phyloP scores from a whole-genome alignment of 2,888 invertebrate species.

The Strigamia crassipes region DNA sequence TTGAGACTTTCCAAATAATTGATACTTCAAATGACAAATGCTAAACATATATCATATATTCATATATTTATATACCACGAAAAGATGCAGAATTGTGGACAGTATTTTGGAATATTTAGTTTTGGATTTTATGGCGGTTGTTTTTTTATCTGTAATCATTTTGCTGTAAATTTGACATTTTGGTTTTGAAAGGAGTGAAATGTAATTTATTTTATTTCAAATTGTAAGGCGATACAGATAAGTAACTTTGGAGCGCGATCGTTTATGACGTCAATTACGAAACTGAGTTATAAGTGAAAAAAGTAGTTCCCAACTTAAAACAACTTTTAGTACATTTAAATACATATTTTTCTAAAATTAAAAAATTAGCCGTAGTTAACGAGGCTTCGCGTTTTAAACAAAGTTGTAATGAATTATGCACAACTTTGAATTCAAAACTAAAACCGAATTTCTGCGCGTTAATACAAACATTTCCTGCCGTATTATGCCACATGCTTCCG shows the following conservation, averaged over 20 bases:
- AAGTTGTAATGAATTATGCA: no score
- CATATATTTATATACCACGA: neutral
- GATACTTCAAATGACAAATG: neutral
- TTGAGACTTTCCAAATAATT: constrained; percentile 43
- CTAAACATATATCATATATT: neutral
- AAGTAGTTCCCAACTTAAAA: neutral
- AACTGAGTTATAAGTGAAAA: neutral
- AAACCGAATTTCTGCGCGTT: neutral
- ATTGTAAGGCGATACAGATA: neutral
- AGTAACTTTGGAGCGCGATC: neutral
- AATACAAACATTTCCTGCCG: constrained; percentile 41
- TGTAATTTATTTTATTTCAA: neutral
- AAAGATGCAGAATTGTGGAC: neutral
- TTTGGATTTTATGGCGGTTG: no score
- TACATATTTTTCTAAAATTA: neutral
- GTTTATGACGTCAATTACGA: constrained; percentile 7
- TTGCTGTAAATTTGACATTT: neutral
- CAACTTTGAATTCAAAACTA: no score
- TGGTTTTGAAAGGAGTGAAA: neutral
- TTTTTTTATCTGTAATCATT: no score
- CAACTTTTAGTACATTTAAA: neutral
- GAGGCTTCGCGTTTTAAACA: no score
- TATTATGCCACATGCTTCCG: constrained; percentile 60
- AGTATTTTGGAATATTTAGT: neutral
- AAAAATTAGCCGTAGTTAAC: no score